phyloP scores from a whole-genome alignment of 2,797 vertebrate species.

The Pseudochromis fuscus region DNA sequence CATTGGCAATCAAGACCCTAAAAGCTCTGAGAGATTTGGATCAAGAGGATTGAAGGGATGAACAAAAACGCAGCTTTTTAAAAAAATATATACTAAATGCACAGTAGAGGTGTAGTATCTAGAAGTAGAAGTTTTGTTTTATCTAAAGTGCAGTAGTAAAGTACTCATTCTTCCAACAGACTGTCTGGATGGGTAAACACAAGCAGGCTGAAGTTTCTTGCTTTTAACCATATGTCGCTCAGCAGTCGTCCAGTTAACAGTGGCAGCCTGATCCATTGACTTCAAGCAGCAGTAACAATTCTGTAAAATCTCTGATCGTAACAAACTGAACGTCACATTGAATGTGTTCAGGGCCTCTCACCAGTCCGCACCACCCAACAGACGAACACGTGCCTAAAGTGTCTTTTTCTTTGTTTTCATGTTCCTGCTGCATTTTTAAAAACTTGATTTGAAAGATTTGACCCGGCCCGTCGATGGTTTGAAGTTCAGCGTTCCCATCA shows the following conservation, averaged over 20 bases:
- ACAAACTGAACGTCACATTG: slow-evolving; percentile 7
- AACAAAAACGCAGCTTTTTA: background rate
- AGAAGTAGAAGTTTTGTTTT: background rate
- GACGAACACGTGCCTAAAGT: slow-evolving; percentile 55
- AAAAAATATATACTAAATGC: background rate
- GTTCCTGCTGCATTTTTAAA: slow-evolving; percentile 28
- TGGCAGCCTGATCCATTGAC: background rate
- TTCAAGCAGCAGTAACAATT: slow-evolving; percentile 11
- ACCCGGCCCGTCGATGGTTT: background rate
- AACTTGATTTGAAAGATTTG: slow-evolving; percentile 16
- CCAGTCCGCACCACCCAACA: slow-evolving; percentile 29
- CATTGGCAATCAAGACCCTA: slow-evolving; percentile 35
- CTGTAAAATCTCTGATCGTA: background rate
- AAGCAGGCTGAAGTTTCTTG: background rate
- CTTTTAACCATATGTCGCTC: background rate
- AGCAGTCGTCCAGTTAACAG: background rate
- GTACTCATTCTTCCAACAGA: background rate
- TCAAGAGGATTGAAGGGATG: slow-evolving; percentile 9
- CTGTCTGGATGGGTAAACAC: background rate
- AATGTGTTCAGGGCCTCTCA: slow-evolving; percentile 39
- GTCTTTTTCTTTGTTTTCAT: slow-evolving; percentile 7
- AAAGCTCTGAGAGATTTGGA: slow-evolving; percentile 22
- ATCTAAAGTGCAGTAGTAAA: background rate
- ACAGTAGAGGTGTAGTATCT: background rate
- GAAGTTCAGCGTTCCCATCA: slow-evolving; percentile 40